These are phyloP conservation scores for Pilophorus perplexus DNA, from an alignment of 2,888 invertebrate genomes.

Conservation along the genomic window DNA sequence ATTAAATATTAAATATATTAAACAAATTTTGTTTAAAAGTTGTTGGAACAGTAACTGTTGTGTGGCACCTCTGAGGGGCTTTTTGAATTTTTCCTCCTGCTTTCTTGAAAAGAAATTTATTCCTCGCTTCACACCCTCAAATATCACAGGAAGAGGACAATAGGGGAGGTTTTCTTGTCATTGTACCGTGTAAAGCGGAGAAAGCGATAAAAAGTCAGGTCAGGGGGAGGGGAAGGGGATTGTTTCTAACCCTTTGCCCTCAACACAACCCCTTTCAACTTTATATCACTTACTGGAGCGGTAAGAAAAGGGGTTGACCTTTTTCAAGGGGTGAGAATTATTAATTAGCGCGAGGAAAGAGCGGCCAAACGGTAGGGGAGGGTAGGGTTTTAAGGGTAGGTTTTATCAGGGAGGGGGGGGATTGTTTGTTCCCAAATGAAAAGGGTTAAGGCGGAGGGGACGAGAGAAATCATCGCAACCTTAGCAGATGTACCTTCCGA, in stretches of 20 bases:
- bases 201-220: slow-evolving; percentile 16
- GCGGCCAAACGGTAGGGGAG: background rate
- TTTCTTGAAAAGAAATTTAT: background rate
- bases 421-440: no score
- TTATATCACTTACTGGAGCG: slow-evolving; percentile 28
- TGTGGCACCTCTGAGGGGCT: no score
- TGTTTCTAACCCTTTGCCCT: no score
- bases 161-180: background rate
- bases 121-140: background rate
- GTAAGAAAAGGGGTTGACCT: slow-evolving; percentile 28
- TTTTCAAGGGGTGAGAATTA: slow-evolving; percentile 18
- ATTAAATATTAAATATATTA: no score
- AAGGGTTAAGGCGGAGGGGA: slow-evolving; percentile 9
- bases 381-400: slow-evolving; percentile 6
- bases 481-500: slow-evolving; percentile 8
- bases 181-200: background rate
- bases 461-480: slow-evolving; percentile 12
- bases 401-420: no score
- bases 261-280: slow-evolving; percentile 6
- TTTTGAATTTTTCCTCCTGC: no score
- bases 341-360: slow-evolving; percentile 20
- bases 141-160: background rate
- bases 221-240: background rate
- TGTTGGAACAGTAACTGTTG: no score
- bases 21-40: no score